Conservation (phyloP, 2,797 vertebrate species). For the Rhabdomys pumilio region DNA sequence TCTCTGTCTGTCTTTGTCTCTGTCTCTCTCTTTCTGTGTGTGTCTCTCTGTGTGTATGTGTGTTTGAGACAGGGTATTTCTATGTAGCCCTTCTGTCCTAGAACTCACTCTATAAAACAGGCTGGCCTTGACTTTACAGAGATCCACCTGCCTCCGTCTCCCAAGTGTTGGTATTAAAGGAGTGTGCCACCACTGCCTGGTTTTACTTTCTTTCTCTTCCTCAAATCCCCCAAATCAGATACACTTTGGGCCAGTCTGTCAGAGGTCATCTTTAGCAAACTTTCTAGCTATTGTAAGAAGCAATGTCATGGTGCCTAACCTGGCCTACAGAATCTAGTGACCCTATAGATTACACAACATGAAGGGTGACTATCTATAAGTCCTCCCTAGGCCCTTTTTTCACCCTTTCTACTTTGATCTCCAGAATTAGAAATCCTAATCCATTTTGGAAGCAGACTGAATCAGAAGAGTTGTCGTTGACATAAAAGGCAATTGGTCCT, state of each 20-base stretch:
- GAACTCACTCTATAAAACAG: not conserved
- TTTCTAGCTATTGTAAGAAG: conserved; percentile 4
- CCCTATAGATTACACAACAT: not conserved
- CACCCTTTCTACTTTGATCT: not conserved
- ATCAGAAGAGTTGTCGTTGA: not conserved
- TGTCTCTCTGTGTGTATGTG: not conserved
- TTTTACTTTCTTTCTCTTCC: not conserved
- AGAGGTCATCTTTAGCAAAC: not conserved
- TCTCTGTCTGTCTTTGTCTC: not conserved
- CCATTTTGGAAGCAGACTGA: not conserved
- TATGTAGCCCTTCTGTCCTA: not conserved
- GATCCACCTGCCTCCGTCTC: not conserved
- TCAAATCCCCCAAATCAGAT: not conserved
- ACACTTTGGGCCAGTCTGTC: not conserved
- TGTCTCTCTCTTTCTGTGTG: not conserved
- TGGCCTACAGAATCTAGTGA: not conserved
- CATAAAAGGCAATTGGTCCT: not conserved
- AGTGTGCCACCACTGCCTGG: not conserved
- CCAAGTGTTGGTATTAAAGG: not conserved
- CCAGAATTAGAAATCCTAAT: conserved; percentile 4
- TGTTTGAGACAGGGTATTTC: not conserved
- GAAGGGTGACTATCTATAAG: not conserved
- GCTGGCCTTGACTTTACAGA: not conserved
- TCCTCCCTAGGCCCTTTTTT: not conserved
- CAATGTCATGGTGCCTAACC: not conserved